phyloP scores from a whole-genome alignment of 2,888 invertebrate species.

The Drosophila neonasuta region DNA sequence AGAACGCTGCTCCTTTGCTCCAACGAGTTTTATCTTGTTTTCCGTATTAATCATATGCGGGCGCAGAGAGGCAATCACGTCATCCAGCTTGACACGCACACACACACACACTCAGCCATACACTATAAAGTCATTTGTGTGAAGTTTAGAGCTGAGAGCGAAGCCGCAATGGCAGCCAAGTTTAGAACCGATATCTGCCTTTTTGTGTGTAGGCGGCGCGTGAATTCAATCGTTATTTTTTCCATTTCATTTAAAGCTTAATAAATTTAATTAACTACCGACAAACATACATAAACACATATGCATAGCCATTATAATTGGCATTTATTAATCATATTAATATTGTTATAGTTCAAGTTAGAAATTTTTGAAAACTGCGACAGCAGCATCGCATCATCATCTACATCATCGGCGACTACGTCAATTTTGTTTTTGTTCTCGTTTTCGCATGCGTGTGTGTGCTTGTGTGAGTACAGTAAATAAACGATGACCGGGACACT shows the following conservation, averaged over 20 bases:
- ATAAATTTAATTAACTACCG: constrained; percentile 55
- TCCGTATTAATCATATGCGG: constrained; percentile 77
- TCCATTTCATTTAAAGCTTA: constrained; percentile 46
- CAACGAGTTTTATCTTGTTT: constrained; percentile 76
- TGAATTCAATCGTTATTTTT: constrained; percentile 56
- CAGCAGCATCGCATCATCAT: constrained; percentile 52
- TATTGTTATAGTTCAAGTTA: constrained; percentile 26
- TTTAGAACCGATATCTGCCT: constrained; percentile 9
- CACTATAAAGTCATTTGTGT: constrained; percentile 68
- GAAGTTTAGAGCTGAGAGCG: constrained; percentile 63
- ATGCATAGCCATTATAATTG: constrained; percentile 34
- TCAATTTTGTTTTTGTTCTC: constrained; percentile 50
- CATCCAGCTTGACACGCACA: constrained; percentile 68
- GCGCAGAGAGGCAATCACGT: constrained; percentile 72
- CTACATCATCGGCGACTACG: constrained; percentile 23
- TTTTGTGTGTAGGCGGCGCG: constrained; percentile 34
- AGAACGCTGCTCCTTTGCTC: constrained; percentile 66
- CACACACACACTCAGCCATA: constrained; percentile 19
- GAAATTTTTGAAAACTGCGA: constrained; percentile 19
- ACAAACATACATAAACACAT: not conserved
- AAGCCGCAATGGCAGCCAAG: constrained; percentile 26
- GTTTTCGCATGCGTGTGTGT: constrained; percentile 29
- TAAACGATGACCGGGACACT: constrained; percentile 60
- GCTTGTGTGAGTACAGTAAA: constrained; percentile 57
- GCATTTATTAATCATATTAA: constrained; percentile 39